phyloP scores from a whole-genome alignment of 2,797 vertebrate species.

The Paratrypauchen microcephalus region DNA sequence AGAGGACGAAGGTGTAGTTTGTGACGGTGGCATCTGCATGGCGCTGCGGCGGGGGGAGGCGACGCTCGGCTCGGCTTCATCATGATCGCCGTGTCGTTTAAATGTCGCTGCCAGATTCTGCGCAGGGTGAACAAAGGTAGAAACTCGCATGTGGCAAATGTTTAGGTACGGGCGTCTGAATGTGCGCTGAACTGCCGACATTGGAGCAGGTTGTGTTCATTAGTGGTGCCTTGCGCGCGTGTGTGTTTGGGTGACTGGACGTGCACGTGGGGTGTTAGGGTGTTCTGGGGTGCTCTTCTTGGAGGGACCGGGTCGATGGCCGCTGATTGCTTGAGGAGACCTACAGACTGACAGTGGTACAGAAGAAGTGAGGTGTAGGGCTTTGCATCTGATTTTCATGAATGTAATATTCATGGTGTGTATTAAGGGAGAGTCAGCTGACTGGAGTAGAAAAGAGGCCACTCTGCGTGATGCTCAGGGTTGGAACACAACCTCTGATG shows the following conservation, averaged over 20 bases:
- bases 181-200: slow-evolving; percentile 51
- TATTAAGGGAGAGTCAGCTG: slow-evolving; percentile 25
- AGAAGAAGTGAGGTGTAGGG: slow-evolving; percentile 17
- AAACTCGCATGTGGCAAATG: slow-evolving; percentile 24
- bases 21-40: slow-evolving; percentile 61
- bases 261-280: slow-evolving; percentile 14
- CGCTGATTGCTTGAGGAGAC: slow-evolving; percentile 48
- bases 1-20: slow-evolving; percentile 37
- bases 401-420: slow-evolving; percentile 60
- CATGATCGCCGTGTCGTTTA: slow-evolving; percentile 99
- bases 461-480: neutral
- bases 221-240: slow-evolving; percentile 27
- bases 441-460: slow-evolving; percentile 19
- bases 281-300: slow-evolving; percentile 40
- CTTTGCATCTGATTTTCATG: slow-evolving; percentile 35
- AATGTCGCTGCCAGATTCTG: slow-evolving; percentile 98
- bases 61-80: slow-evolving; percentile 59
- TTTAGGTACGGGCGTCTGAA: neutral
- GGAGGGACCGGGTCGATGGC: slow-evolving; percentile 52
- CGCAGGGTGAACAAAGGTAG: slow-evolving; percentile 97
- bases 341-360: slow-evolving; percentile 20
- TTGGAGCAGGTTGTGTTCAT: slow-evolving; percentile 33
- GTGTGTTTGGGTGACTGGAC: slow-evolving; percentile 26
- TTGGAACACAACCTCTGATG: neutral
- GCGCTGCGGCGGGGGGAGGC: slow-evolving; percentile 48